Base-by-base conservation (phyloP, 2,797 vertebrate genomes). In the Chiroxiphia lanceolata region DNA sequence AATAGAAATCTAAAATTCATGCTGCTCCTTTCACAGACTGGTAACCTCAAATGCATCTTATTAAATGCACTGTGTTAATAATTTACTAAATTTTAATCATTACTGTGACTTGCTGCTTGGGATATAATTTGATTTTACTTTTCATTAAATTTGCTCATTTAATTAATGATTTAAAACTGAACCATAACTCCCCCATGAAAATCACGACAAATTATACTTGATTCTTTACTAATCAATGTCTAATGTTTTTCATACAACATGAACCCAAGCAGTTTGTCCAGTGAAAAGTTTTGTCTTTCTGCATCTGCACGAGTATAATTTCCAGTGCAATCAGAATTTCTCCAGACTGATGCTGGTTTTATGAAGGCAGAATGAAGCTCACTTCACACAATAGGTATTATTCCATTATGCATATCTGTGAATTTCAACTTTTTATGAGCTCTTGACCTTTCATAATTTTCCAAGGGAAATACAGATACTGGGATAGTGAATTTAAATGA, bases 251-350 rank as follows among this genome's bases (percentile, higher is more conserved):
- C 87, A 27, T 44, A 89, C 67, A 96, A 65, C 36, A 44, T 34
- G 68, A 95, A 84, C 60, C 21, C 36, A 68, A 93, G 38, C 61
- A 94, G 14, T 81, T 91, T 94, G 81, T 70, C 88, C 15, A n/a
- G 36, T 78, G 83, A 64, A 81, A 95, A 94, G 63, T 60, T 96
- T 94, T 53, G n/a, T 42, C 75, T 51, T 87, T 79, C 33, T 86
- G 31, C 57, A 50, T 69, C 82, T 56, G 40, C 38, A 65, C 4
- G 15, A 48, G 15, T 27, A 3, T 47, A 60, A 76, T 88, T 86
- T n/a, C 47, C 40, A 42, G 20, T 27, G 63, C 42, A 34, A 27
- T 8, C 63, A 81, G 91, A 93, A 60, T 83, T 68, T 51, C 59
- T 67, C 74, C 72, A 59, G 59, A 25, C 75, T 74, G 33, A 15